Conservation (phyloP, 2,797 vertebrate genomes). For the Merluccius polli region DNA sequence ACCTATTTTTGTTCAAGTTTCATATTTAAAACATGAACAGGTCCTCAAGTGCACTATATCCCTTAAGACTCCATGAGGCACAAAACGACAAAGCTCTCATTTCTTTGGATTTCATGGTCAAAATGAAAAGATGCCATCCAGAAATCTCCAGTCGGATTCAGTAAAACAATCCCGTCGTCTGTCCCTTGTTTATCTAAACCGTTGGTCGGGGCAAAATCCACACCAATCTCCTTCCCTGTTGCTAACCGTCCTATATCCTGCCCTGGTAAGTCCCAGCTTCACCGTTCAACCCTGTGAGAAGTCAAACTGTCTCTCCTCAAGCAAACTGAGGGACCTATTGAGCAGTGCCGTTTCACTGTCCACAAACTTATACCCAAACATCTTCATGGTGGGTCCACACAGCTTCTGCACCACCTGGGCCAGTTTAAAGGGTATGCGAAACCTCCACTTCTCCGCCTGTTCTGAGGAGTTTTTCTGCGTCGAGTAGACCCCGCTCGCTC, state of each 20-base stretch:
- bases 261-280: slow-evolving; percentile 19
- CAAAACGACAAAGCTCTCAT: slow-evolving; percentile 26
- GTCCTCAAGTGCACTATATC: not conserved
- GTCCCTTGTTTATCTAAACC: not conserved
- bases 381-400: slow-evolving; percentile 85
- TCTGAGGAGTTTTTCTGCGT: slow-evolving; percentile 95
- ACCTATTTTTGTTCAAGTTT: slow-evolving; percentile 43
- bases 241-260: slow-evolving; percentile 2
- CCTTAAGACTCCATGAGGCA: slow-evolving; percentile 41
- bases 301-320: slow-evolving; percentile 78
- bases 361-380: slow-evolving; percentile 92
- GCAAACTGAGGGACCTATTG: slow-evolving; percentile 88
- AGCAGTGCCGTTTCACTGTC: slow-evolving; percentile 72
- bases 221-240: slow-evolving; percentile 10
- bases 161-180: not conserved
- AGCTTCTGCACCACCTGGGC: slow-evolving; percentile 89
- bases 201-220: slow-evolving; percentile 32
- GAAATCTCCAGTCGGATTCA: not conserved
- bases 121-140: not conserved
- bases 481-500: slow-evolving; percentile 82
- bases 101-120: slow-evolving; percentile 5
- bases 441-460: slow-evolving; percentile 95
- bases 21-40: slow-evolving; percentile 34
- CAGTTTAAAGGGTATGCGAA: slow-evolving; percentile 88
- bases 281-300: slow-evolving; percentile 14